These are phyloP conservation scores for Parus major DNA, from an alignment of 2,113 vertebrate genomes.

Conservation along the genomic window DNA sequence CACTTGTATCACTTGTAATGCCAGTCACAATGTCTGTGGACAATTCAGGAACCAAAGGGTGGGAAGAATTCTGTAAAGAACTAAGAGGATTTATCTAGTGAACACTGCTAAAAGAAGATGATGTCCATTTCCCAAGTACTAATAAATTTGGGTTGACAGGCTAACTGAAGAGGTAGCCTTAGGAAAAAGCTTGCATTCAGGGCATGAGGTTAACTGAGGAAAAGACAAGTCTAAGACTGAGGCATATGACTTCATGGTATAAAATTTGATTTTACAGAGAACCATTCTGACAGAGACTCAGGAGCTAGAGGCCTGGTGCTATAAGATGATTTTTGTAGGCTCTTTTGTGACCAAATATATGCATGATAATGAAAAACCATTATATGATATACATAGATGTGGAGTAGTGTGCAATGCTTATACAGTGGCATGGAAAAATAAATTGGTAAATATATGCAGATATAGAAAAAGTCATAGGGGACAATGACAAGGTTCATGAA, in stretches of 20 bases:
- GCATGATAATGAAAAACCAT: neutral
- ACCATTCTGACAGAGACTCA: slow-evolving; percentile 3
- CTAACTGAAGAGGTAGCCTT: slow-evolving; percentile 29
- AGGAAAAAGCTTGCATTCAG: slow-evolving; percentile 31
- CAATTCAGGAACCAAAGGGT: neutral
- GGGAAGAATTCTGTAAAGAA: slow-evolving; percentile 4
- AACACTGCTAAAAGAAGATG: slow-evolving; percentile 11
- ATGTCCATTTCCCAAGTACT: slow-evolving; percentile 35
- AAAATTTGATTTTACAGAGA: slow-evolving; percentile 25
- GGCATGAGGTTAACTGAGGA: slow-evolving; percentile 64
- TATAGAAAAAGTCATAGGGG: neutral
- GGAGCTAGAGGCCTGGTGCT: neutral
- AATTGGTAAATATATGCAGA: neutral
- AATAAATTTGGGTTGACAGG: slow-evolving; percentile 51
- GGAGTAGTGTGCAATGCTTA: neutral
- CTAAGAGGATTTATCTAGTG: neutral
- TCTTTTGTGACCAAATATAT: neutral
- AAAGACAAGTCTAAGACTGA: slow-evolving; percentile 38
- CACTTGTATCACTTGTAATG: neutral
- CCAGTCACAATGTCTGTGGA: neutral
- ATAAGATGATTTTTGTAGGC: neutral
- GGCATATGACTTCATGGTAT: slow-evolving; percentile 48
- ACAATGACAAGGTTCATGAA: neutral
- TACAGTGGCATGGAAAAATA: neutral
- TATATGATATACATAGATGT: neutral